These are phyloP conservation scores for Muricea muricata DNA, from an alignment of 92 coral and sea anemone species.

Conservation along the genomic window DNA sequence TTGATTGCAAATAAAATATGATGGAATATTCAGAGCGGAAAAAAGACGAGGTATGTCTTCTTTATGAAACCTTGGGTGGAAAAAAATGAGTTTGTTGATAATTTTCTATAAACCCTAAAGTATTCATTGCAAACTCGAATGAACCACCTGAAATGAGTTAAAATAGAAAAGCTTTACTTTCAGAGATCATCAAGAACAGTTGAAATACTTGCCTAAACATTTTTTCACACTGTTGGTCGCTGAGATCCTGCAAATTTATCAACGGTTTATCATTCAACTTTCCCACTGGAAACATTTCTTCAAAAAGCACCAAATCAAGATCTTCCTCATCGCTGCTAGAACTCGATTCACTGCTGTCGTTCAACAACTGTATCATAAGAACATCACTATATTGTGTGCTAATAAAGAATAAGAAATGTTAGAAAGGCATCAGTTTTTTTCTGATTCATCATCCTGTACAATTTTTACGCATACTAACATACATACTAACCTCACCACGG, in stretches of 20 bases:
- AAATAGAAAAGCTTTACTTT: neutral
- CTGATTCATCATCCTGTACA: no score
- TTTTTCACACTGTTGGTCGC: constrained; percentile 43
- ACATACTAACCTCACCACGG: neutral
- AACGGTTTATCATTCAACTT: constrained; percentile 17
- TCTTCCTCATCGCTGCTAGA: constrained; percentile 35
- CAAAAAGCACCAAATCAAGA: constrained; percentile 28
- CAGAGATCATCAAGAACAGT: no score
- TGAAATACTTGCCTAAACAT: no score
- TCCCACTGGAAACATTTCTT: constrained; percentile 6
- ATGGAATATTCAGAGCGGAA: constrained; percentile 62
- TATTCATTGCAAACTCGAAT: no score
- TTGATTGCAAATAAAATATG: constrained; percentile 60
- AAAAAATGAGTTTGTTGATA: neutral
- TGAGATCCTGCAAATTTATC: constrained; percentile 27
- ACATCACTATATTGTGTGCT: neutral
- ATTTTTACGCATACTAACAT: no score
- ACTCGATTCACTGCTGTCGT: constrained; percentile 4
- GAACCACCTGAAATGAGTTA: no score
- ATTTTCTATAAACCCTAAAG: neutral
- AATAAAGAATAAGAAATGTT: neutral
- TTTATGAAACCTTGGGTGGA: constrained; percentile 57
- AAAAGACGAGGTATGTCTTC: constrained; percentile 59
- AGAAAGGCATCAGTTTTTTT: neutral
- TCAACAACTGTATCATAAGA: neutral